Base-by-base conservation (phyloP, 2,888 invertebrate species). In the Octodonta nipae region DNA sequence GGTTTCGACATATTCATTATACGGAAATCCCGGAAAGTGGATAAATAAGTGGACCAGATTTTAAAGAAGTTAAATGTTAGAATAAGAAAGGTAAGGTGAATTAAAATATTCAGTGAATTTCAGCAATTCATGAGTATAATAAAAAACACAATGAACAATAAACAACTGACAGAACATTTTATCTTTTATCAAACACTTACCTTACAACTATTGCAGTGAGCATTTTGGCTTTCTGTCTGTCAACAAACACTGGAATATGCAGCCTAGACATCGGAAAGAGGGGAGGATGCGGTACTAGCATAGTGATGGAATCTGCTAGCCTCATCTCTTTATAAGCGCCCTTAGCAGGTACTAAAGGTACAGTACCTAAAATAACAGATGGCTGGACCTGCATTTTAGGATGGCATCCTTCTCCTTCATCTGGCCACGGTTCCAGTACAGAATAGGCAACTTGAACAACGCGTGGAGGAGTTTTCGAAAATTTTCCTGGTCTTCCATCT, bases 241-340 rank as follows among this genome's bases (percentile, higher is more conserved):
- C 76, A 36, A 93, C 71, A 52, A 88, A 87, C 15, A 89, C 88
- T 1, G 92, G 91, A 13, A 92, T 75, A 61, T 92, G 87, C 47
- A 93, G 70, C 51, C 84, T 77, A 16, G 89, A 85, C 54, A 85
- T 77, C 3, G 92, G 91, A 62, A 87, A 89, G 10, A 92, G 68
- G 0, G 88, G 83, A 30, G 83, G 82, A 52, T 88, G 81, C 0
- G 93, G 92, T 32, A 92, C 69, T 35, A 91, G 66, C 44, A 93
- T 75, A 2, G 85, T 81, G 13, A 92, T 69, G 36, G 82, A 78
- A 38, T 89, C 86, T 45, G 82, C 81, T 28, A 87, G 75, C 38
- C 81, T 76, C 34, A 88, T 70, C 55, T 89, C 87, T 48, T 86
- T 78, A 56, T 86, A 91, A 2, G 81, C 77, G 8, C 81, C 78